Evolutionary conservation across 2,888 invertebrate species (phyloP).

Genomic region (Polydrusus pterygomalis): DNA sequence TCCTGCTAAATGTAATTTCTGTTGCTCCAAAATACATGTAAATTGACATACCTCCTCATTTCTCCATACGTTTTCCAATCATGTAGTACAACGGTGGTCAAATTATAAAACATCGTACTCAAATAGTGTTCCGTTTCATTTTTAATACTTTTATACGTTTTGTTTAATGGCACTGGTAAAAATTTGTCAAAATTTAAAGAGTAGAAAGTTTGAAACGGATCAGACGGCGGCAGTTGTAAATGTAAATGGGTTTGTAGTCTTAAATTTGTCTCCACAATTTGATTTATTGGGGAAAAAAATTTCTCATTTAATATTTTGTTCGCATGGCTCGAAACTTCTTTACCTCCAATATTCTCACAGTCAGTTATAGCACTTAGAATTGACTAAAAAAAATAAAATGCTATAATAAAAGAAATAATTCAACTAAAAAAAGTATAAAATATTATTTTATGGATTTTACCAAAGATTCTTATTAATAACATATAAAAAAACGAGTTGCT

Average conservation of each 20-base stretch:
- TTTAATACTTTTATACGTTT: constrained; percentile 69
- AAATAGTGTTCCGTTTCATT: constrained; percentile 89
- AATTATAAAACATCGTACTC: constrained; percentile 95
- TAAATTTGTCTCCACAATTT: constrained; percentile 93
- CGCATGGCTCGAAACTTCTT: constrained; percentile 70
- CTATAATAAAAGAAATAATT: not conserved
- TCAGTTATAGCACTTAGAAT: constrained; percentile 68
- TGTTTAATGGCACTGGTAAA: constrained; percentile 66
- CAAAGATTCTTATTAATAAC: too few species aligned
- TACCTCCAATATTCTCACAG: constrained; percentile 61
- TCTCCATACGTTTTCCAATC: constrained; percentile 98
- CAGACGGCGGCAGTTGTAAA: constrained; percentile 81
- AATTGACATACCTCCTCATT: constrained; percentile 83
- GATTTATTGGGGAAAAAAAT: constrained; percentile 83
- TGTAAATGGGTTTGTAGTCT: constrained; percentile 94
- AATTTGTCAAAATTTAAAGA: constrained; percentile 66
- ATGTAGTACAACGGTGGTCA: constrained; percentile 96
- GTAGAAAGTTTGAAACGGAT: constrained; percentile 68
- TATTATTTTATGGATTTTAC: too few species aligned
- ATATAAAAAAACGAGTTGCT: too few species aligned
- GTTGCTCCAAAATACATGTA: not conserved
- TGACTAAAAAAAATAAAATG: constrained; percentile 62
- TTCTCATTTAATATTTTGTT: constrained; percentile 74
- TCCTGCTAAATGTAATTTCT: too few species aligned
- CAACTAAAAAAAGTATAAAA: not conserved